These are phyloP conservation scores for Hemicrepidius hirtus DNA, from an alignment of 2,888 invertebrate species.

Conservation along the genomic window DNA sequence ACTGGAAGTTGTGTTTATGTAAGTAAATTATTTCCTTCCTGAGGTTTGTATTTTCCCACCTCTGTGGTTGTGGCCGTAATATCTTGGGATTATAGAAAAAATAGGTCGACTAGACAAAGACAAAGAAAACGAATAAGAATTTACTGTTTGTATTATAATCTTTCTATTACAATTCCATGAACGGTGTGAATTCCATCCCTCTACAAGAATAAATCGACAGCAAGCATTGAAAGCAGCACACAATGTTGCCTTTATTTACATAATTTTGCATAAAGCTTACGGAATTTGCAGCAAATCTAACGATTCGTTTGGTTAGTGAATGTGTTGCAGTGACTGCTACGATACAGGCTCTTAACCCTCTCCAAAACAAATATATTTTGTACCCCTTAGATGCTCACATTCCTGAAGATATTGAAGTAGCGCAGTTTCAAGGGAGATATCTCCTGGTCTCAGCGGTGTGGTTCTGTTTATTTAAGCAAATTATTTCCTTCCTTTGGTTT, in stretches of 20 bases:
- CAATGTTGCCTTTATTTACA: not conserved
- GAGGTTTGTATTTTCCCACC: not conserved
- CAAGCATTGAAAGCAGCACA: slow-evolving; percentile 70
- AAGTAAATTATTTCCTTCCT: not conserved
- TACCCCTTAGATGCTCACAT: slow-evolving; percentile 78
- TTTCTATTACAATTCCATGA: slow-evolving; percentile 79
- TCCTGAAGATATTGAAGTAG: slow-evolving; percentile 79
- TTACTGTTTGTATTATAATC: too few species aligned
- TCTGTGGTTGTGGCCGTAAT: not conserved
- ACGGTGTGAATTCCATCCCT: slow-evolving; percentile 81
- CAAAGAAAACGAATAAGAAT: too few species aligned
- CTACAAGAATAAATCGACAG: slow-evolving; percentile 74
- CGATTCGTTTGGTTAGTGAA: slow-evolving; percentile 72
- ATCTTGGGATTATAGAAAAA: too few species aligned
- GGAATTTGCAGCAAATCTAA: slow-evolving; percentile 78
- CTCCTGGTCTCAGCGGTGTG: not conserved
- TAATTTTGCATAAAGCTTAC: slow-evolving; percentile 69
- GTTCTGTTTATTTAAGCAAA: not conserved
- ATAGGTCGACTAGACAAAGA: too few species aligned
- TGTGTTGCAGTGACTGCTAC: slow-evolving; percentile 73
- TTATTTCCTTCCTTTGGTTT: not conserved
- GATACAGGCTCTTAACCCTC: slow-evolving; percentile 82
- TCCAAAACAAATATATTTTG: slow-evolving; percentile 83
- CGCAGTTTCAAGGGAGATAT: slow-evolving; percentile 73
- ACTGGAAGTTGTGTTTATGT: slow-evolving; percentile 8